Base-by-base conservation (phyloP, 2,888 invertebrate genomes). In the Dynastes grantii region DNA sequence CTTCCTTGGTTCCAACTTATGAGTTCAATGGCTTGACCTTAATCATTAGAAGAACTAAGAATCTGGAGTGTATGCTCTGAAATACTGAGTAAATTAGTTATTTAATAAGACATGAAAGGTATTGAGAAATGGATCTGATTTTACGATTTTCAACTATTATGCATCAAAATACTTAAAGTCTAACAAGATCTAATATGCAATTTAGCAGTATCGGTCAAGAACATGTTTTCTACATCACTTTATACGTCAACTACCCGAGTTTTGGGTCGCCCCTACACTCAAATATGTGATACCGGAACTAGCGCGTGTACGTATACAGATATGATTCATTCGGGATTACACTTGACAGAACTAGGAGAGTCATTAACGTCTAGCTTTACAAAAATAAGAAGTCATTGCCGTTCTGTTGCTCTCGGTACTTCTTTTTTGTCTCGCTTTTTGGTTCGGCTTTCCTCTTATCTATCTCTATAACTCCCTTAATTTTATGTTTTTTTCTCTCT, bases 301-400 rank as follows among this genome's bases (percentile, higher is more conserved):
- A 16, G n/a, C 11, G n/a, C 27, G 53, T 65, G 16, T 45, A 45
- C 65, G 16, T 55, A 71, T 32, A 53, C 13, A 55, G 37, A 16
- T 71, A 16, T 55, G 71, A 55, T 27, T 71, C 71, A 61, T 73
- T 45, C 22, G 55, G 0, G 37, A 61, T 49, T 73, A 49, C 61
- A 61, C 61, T 61, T 61, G 61, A 61, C 49, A 49, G 61, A 75
- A 27, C 73, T 49, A 32, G 40, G 32, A 61, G 45, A 75, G 67
- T 67, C 27, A 49, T 67, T 67, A 67, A 67, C 45, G 67, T 45
- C 45, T 49, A 49, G 55, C 22, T 3, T 16, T 27, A 11, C 49
- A 22, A 45, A 49, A 67, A 32, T 63, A 49, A 67, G 68, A 68
- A 51, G 68, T 68, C 51, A 53, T 51, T 51, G 68, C 29, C 51